Evolutionary conservation across 1,140 invertebrate species (phyloP), one percentile per base, ranked within the genome.

Genomic region (Lethocerus indicus): DNA sequence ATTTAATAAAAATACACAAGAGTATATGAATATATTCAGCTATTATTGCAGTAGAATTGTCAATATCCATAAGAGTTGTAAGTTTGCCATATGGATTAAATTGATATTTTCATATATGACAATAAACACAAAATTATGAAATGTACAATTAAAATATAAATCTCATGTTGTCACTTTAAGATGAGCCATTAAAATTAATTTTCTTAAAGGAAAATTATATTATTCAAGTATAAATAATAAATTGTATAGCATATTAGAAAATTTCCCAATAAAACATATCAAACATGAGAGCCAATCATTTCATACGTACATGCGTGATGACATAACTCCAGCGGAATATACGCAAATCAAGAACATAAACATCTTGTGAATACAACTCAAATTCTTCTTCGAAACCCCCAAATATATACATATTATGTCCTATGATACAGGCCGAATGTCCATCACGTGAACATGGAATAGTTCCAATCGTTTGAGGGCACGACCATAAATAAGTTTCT

Each of bases 391-490:
- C 76, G 65, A 79, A 92, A 5, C 89, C 89, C 21, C 87, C 90
- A 70, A 90, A 93, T 47, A 93, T 80, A 58, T 80, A 89, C 88
- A 94, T 93, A 56, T 74, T 75, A 58, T 85, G 69, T 50, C 72
- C 70, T 50, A 87, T 79, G 7, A 92, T 67, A 62, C 86, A 87
- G 2, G 88, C 87, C 14, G 86, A 81, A 65, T 94, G 90, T 0
- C 90, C 90, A 69, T 94, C 90, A 57, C 87, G 71, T 0, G 86
- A 77, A 47, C 75, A 75, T 0, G 90, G 89, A 39, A 79, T 65
- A 13, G 63, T 62, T 0, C 87, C 87, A 4, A 64, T 66, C 0
- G 80, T 76, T 52, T 58, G 26, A 9, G 83, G 78, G 28, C 65
- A 67, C 26, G 64, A 74, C 88, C 87, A 91, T 53, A 66, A 69